A percentile compares a stretch with the other conserved stretches of the same genome.
phyloP scores from a whole-genome alignment of 2,797 vertebrate genomes.

The Anguilla pacifica region DNA sequence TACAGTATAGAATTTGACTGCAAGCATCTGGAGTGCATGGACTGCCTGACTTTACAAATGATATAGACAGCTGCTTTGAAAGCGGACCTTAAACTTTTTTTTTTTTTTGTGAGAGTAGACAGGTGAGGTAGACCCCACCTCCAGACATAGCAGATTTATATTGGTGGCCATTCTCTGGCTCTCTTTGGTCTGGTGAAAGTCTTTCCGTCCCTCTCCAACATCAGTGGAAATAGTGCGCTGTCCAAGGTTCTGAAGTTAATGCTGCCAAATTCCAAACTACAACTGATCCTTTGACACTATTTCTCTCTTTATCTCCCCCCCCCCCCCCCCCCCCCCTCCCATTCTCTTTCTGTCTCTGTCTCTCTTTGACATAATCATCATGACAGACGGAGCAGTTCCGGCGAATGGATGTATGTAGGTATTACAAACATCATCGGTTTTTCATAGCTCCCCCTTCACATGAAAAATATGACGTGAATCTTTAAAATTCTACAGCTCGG shows the following conservation, averaged over 20 bases:
- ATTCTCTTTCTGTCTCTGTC: neutral
- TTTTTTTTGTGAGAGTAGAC: no score
- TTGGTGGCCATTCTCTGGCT: neutral
- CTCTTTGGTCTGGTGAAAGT: neutral
- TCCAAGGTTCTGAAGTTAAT: neutral
- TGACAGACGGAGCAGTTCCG: neutral
- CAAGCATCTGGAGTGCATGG: no score
- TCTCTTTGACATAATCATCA: neutral
- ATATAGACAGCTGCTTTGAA: no score
- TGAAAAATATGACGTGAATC: no score
- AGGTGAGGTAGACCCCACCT: neutral
- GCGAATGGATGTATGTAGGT: neutral
- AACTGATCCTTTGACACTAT: neutral
- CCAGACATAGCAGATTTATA: neutral
- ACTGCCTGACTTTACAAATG: no score
- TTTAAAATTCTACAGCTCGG: neutral
- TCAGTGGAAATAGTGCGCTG: neutral
- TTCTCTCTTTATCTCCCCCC: neutral
- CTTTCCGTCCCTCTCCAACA: neutral
- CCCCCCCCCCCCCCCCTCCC: neutral
- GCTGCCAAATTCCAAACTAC: neutral
- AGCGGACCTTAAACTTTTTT: no score
- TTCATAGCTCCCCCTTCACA: neutral
- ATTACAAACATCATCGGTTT: neutral
- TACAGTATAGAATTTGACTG: no score